A percentile compares a stretch with the other conserved stretches of the same genome.
These are phyloP conservation scores for Lucilia sericata DNA, from an alignment of 1,140 invertebrate species.

Conservation along the genomic window DNA sequence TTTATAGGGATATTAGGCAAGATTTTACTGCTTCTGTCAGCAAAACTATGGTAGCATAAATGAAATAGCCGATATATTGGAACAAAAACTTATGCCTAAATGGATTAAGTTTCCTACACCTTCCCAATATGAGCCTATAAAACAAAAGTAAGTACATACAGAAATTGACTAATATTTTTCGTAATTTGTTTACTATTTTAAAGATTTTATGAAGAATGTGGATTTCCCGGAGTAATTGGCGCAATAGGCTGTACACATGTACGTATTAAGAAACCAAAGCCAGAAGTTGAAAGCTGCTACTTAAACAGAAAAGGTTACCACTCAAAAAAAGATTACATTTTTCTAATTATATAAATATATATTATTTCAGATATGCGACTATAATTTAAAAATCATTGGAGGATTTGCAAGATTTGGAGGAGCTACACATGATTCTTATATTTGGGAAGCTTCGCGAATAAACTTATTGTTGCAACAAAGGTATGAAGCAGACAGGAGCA, in stretches of 20 bases:
- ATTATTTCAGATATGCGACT: not conserved
- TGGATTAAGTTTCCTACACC: no score
- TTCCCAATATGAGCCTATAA: not conserved
- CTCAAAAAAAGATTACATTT: not conserved
- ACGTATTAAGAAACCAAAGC: conserved; percentile 23
- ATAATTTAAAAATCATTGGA: not conserved
- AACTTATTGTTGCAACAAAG: not conserved
- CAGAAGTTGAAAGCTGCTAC: conserved; percentile 30
- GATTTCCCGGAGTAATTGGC: conserved; percentile 33
- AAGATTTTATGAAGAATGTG: not conserved
- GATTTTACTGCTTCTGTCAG: no score
- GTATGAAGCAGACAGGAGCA: no score
- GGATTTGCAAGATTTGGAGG: not conserved
- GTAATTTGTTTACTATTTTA: not conserved
- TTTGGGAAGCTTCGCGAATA: not conserved
- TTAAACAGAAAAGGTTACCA: conserved; percentile 5
- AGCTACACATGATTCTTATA: not conserved
- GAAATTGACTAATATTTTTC: no score
- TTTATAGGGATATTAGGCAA: no score
- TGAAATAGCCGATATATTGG: no score
- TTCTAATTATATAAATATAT: no score
- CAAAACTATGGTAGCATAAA: no score
- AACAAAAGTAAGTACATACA: not conserved
- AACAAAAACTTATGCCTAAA: no score
- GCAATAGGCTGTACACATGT: conserved; percentile 37